phyloP scores from a whole-genome alignment of 2,113 vertebrate genomes.

The Eurystomus gularis region DNA sequence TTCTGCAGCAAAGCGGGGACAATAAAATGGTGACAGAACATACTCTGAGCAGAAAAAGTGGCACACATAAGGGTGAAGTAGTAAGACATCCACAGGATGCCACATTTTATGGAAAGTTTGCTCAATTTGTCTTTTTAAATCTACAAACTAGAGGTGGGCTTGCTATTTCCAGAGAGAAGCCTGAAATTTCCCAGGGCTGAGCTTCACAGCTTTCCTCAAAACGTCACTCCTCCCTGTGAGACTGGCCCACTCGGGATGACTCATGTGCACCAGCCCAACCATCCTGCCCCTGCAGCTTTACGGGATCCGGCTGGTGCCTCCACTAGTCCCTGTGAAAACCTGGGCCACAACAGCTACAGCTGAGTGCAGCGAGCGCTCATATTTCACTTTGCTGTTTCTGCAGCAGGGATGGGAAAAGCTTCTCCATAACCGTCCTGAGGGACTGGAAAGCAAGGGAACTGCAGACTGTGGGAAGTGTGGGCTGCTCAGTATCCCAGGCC shows the following conservation, averaged over 20 bases:
- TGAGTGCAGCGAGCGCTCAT: not conserved
- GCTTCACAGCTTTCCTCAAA: slow-evolving; percentile 19
- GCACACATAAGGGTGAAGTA: not conserved
- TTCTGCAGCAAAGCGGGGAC: not conserved
- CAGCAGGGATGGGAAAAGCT: not conserved
- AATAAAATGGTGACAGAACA: not conserved
- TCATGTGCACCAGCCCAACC: not conserved
- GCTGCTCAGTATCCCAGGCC: slow-evolving; percentile 55
- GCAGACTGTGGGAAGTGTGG: slow-evolving; percentile 67
- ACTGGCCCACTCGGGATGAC: not conserved
- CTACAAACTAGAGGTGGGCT: not conserved
- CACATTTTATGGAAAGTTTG: not conserved
- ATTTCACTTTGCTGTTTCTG: not conserved
- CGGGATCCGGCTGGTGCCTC: not conserved
- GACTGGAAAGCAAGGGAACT: slow-evolving; percentile 34
- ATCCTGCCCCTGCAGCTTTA: not conserved
- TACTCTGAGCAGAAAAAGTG: not conserved
- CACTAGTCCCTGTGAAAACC: not conserved
- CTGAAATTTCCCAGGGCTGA: not conserved
- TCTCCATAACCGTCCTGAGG: slow-evolving; percentile 21
- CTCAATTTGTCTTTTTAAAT: not conserved
- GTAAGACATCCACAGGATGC: not conserved
- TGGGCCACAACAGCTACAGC: not conserved
- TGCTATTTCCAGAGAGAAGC: not conserved
- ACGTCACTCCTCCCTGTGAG: not conserved